These are phyloP conservation scores for Notiomystis cincta DNA, from an alignment of 2,113 vertebrate species.

Conservation along the genomic window DNA sequence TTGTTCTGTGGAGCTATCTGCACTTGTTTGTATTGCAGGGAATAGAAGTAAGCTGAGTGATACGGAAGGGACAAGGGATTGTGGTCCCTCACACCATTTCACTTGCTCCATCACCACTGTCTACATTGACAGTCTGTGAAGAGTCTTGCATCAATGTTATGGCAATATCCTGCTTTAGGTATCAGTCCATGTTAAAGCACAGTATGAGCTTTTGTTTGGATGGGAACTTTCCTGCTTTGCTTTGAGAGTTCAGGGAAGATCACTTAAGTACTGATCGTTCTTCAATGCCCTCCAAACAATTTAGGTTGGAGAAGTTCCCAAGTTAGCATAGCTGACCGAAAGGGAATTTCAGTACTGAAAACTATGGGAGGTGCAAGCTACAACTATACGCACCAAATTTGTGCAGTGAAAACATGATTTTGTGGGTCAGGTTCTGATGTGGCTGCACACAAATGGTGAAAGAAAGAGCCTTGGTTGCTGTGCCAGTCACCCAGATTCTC, in stretches of 20 bases:
- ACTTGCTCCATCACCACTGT: not conserved
- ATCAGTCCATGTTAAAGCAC: rapidly evolving
- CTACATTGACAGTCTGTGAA: rapidly evolving
- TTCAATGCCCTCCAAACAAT: not conserved
- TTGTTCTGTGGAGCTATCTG: not conserved
- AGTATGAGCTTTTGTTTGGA: not conserved
- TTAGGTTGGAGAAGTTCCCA: not conserved
- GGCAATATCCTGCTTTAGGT: not conserved
- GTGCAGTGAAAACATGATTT: not conserved
- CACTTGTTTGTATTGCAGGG: not conserved
- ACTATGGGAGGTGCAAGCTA: not conserved
- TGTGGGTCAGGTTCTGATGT: not conserved
- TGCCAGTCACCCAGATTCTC: not conserved
- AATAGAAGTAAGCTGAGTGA: not conserved
- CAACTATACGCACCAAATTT: not conserved
- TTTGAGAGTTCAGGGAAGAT: not conserved
- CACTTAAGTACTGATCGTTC: not conserved
- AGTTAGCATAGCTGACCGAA: not conserved
- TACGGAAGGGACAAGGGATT: not conserved
- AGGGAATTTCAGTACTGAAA: not conserved
- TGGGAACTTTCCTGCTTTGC: not conserved
- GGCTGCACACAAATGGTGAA: not conserved
- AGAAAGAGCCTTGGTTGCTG: not conserved
- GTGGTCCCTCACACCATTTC: not conserved
- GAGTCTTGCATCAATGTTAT: not conserved